Evolutionary conservation across 2,888 invertebrate species (phyloP).

Genomic region (Drosophila cyrtoloma): DNA sequence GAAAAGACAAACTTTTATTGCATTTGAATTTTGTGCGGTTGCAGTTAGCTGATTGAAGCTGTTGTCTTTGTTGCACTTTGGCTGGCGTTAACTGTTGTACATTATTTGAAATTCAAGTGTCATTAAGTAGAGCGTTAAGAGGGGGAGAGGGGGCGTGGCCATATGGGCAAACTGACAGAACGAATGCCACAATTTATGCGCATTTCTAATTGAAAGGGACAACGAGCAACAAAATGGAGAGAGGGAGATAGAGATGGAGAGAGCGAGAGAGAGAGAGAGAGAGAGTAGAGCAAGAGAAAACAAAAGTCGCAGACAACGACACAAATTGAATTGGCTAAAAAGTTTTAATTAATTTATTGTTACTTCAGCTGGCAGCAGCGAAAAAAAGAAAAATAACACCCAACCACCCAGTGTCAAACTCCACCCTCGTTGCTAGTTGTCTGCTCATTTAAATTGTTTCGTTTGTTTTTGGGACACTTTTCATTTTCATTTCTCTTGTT

Average conservation of each 20-base stretch:
- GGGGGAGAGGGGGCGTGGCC: conserved; percentile 35
- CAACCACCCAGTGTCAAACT: background rate
- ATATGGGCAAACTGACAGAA: conserved; percentile 26
- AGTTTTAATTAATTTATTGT: conserved; percentile 81
- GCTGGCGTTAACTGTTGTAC: conserved; percentile 45
- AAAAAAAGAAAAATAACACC: conserved; percentile 10
- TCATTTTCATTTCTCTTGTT: conserved; percentile 49
- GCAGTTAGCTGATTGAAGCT: conserved; percentile 7
- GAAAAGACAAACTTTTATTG: conserved; percentile 52
- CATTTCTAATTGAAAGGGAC: conserved; percentile 79
- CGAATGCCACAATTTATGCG: conserved; percentile 75
- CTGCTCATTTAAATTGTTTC: conserved; percentile 74
- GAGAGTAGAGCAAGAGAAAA: conserved; percentile 25
- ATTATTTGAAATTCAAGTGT: conserved; percentile 78
- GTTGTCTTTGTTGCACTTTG: conserved; percentile 36
- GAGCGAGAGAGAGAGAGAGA: background rate
- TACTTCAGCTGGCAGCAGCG: conserved; percentile 65
- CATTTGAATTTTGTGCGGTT: conserved; percentile 34
- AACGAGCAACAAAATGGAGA: conserved; percentile 29
- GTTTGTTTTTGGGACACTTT: conserved; percentile 48
- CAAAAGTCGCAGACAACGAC: conserved; percentile 70
- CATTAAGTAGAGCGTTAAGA: conserved; percentile 52
- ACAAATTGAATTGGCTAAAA: conserved; percentile 82
- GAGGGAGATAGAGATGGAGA: background rate
- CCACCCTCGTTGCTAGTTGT: conserved; percentile 19